Conservation (phyloP, 2,113 vertebrate species). For the Elgaria multicarinata region DNA sequence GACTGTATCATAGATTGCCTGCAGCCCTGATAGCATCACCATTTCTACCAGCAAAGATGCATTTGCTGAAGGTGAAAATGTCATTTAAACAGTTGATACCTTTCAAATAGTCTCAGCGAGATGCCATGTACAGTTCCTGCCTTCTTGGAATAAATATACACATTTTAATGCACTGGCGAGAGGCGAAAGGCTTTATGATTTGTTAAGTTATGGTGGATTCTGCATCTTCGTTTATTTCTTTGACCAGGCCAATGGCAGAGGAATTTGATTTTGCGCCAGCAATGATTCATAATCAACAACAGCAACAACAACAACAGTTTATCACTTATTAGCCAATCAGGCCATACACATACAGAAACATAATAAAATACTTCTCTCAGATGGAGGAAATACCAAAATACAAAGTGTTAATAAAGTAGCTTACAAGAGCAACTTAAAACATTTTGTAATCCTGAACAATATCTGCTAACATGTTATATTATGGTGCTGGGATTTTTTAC, state of each 20-base stretch:
- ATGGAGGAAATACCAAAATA: too few relatives aligned
- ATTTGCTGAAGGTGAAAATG: constrained; percentile 79
- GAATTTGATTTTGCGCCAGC: constrained; percentile 24
- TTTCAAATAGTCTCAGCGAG: constrained; percentile 60
- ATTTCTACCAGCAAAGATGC: constrained; percentile 68
- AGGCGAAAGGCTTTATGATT: constrained; percentile 1
- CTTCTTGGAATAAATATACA: constrained; percentile 50
- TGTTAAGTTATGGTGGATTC: background rate
- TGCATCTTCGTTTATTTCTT: background rate
- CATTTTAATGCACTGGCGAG: constrained; percentile 30
- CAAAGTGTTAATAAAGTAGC: too few relatives aligned
- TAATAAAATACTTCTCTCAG: too few relatives aligned
- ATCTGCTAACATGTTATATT: too few relatives aligned
- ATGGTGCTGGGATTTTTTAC: too few relatives aligned
- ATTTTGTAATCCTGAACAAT: too few relatives aligned
- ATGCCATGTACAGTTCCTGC: constrained; percentile 30
- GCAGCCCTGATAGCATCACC: constrained; percentile 77
- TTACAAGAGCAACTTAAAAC: too few relatives aligned
- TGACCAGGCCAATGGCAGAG: background rate
- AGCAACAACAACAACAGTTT: too few relatives aligned
- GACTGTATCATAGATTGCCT: constrained; percentile 81
- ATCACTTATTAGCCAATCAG: too few relatives aligned
- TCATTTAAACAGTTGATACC: constrained; percentile 74
- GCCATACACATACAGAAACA: too few relatives aligned
- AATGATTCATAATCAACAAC: constrained; percentile 28